Percentiles rank a stretch among this genome's conserved stretches.
phyloP scores from a whole-genome alignment of 2,888 invertebrate species.

The Saturnia pavonia region DNA sequence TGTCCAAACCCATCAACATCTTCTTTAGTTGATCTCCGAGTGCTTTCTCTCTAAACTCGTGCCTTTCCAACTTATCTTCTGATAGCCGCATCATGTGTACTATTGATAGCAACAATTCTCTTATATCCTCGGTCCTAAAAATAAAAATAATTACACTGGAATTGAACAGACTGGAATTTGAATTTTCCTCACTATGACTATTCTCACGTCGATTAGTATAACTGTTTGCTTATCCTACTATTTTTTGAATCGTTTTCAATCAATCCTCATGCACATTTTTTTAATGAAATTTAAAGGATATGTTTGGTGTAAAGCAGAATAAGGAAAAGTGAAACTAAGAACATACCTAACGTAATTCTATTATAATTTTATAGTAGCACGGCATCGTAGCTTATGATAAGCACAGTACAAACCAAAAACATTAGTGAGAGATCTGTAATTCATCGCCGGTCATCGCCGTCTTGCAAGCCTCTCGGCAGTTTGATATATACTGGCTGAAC shows the following conservation, averaged over 20 bases:
- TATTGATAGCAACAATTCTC: conserved; percentile 89
- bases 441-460: too few species aligned
- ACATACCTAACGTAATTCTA: too few species aligned
- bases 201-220: too few species aligned
- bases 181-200: background rate
- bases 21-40: conserved; percentile 91
- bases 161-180: background rate
- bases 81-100: conserved; percentile 90
- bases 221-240: background rate
- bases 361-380: too few species aligned
- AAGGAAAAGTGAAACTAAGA: too few species aligned
- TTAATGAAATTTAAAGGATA: too few species aligned
- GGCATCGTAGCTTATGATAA: too few species aligned
- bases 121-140: conserved; percentile 85
- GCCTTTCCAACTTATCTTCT: conserved; percentile 92
- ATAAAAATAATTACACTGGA: background rate
- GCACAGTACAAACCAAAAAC: too few species aligned
- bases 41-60: conserved; percentile 90
- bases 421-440: too few species aligned
- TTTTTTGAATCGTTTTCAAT: background rate
- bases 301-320: too few species aligned
- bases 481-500: too few species aligned
- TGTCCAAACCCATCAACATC: conserved; percentile 86
- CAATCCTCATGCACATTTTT: background rate
- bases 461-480: too few species aligned